Conservation (phyloP, 2,797 vertebrate genomes). For the Sebastes goodei region DNA sequence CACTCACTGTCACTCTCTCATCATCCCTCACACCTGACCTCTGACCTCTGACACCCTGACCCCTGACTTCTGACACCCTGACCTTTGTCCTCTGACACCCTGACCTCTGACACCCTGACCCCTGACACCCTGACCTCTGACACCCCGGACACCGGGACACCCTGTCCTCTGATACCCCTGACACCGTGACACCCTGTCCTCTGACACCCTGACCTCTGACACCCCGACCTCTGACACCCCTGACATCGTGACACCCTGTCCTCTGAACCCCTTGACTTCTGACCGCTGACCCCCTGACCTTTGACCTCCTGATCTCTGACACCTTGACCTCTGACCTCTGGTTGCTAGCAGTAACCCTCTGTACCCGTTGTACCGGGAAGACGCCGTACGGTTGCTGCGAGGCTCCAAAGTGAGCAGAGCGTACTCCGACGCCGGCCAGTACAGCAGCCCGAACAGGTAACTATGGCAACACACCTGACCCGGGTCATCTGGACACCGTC, state of each 20-base stretch:
- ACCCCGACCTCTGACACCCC: not conserved
- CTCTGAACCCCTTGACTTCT: not conserved
- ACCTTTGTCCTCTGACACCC: not conserved
- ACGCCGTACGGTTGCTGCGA: constrained; percentile 86
- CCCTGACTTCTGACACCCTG: not conserved
- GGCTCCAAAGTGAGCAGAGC: constrained; percentile 83
- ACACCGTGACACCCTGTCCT: too few relatives aligned
- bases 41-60: not conserved
- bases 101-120: not conserved
- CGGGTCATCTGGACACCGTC: constrained; percentile 18
- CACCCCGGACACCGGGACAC: not conserved
- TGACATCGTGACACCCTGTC: constrained; percentile 11
- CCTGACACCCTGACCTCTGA: not conserved
- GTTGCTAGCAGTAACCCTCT: constrained; percentile 76
- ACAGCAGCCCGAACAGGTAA: constrained; percentile 87
- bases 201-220: not conserved
- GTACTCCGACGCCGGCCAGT: constrained; percentile 83
- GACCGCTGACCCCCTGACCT: too few relatives aligned
- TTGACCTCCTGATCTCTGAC: too few relatives aligned
- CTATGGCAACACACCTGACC: not conserved
- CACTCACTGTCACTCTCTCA: not conserved
- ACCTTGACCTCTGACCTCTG: constrained; percentile 24
- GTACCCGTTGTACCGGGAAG: constrained; percentile 87
- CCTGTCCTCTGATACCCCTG: too few relatives aligned
- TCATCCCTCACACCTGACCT: not conserved